Percentiles rank a stretch among this genome's conserved stretches.
Conservation (phyloP, 23 tunicate species). For the Styela plicata region DNA sequence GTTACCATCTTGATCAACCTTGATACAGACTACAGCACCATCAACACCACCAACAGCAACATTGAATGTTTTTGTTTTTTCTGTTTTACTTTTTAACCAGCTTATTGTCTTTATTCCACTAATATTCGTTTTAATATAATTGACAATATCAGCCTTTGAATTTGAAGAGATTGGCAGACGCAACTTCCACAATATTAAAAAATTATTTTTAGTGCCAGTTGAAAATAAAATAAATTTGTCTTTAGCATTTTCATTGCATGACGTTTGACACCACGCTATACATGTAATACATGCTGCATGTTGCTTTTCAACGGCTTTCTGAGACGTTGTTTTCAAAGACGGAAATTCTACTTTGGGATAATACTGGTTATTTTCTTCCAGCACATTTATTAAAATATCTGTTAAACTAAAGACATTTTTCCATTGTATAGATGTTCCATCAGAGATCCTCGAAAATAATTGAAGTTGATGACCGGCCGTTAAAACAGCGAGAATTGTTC, state of each 20-base stretch:
- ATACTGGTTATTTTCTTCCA: background rate
- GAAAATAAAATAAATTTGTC: background rate
- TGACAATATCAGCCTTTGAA: background rate
- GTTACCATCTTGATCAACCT: background rate
- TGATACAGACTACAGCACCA: background rate
- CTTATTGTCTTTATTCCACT: background rate
- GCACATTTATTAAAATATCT: background rate
- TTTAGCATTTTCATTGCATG: background rate
- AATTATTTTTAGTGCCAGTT: background rate
- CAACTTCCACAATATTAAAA: background rate
- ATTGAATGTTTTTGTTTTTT: background rate
- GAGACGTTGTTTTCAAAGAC: background rate
- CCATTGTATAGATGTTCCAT: background rate
- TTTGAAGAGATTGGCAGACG: background rate
- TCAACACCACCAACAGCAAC: background rate
- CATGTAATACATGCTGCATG: background rate
- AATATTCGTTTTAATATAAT: background rate
- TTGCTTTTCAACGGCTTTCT: background rate
- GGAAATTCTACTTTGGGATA: background rate
- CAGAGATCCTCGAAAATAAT: background rate
- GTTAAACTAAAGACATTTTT: background rate
- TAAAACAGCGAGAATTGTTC: background rate
- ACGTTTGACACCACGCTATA: background rate
- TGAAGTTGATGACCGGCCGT: background rate
- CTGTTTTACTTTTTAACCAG: background rate